These are phyloP conservation scores for Sinohyriopsis cumingii DNA, from an alignment of 2,888 invertebrate genomes.

Conservation along the genomic window DNA sequence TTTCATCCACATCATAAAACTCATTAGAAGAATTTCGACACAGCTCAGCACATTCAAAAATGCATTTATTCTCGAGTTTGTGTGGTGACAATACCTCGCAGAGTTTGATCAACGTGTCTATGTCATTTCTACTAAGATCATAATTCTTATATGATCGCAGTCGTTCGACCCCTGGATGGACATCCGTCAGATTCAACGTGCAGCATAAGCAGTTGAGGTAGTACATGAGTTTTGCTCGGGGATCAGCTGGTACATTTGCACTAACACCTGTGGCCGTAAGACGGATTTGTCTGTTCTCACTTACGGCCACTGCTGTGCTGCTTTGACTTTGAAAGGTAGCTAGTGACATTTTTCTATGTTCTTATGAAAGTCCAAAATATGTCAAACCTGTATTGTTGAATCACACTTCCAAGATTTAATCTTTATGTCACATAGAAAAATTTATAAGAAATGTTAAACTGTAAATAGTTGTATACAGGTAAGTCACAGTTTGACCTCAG, in stretches of 20 bases:
- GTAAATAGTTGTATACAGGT: too few species aligned
- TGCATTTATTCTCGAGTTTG: conserved; percentile 26
- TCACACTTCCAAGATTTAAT: too few species aligned
- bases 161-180: conserved; percentile 5
- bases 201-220: conserved; percentile 31
- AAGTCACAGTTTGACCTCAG: too few species aligned
- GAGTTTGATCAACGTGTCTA: conserved; percentile 19
- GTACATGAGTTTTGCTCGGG: conserved; percentile 34
- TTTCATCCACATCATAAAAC: conserved; percentile 27
- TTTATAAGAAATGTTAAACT: too few species aligned
- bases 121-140: conserved; percentile 14
- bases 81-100: conserved; percentile 25
- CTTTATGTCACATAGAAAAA: too few species aligned
- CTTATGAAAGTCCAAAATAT: too few species aligned
- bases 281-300: conserved; percentile 16
- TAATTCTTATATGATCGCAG: not conserved
- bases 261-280: conserved; percentile 7
- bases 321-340: too few species aligned
- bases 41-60: conserved; percentile 26
- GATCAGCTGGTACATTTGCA: conserved; percentile 19
- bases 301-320: conserved; percentile 9
- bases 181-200: conserved; percentile 20
- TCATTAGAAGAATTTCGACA: conserved; percentile 21
- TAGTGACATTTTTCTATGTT: too few species aligned
- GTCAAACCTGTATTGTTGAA: too few species aligned